Percentiles rank a stretch among this genome's conserved stretches.
These are phyloP conservation scores for Mormoops blainvillei DNA, from an alignment of 2,113 vertebrate species.

Conservation along the genomic window DNA sequence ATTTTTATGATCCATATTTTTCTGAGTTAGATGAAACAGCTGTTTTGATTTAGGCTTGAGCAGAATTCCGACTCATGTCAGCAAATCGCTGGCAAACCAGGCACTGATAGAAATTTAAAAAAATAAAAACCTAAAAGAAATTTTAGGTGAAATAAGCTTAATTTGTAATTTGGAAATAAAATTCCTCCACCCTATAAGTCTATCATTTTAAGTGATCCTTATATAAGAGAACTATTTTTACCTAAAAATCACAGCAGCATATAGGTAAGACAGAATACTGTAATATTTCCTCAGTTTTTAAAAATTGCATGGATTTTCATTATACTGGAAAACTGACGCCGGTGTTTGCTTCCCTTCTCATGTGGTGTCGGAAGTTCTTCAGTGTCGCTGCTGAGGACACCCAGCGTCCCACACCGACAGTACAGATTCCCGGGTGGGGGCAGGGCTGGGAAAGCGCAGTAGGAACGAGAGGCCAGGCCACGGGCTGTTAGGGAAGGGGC, in stretches of 20 bases:
- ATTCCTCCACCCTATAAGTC: not conserved
- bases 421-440: not conserved
- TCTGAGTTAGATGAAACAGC: not conserved
- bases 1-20: slow-evolving; percentile 34
- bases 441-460: not conserved
- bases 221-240: not conserved
- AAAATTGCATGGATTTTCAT: not conserved
- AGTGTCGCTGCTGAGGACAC: too few relatives aligned
- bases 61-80: slow-evolving; percentile 46
- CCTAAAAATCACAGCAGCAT: not conserved
- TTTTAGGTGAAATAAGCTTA: not conserved
- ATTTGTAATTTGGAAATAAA: not conserved
- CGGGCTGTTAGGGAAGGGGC: not conserved
- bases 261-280: not conserved
- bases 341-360: not conserved
- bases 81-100: slow-evolving; percentile 28
- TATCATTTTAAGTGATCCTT: not conserved
- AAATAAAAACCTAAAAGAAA: not conserved
- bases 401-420: not conserved
- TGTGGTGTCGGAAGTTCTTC: not conserved
- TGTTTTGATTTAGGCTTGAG: slow-evolving; percentile 3
- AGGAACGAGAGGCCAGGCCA: not conserved
- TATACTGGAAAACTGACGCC: not conserved
- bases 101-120: not conserved
- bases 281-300: not conserved